Evolutionary conservation across 2,113 vertebrate genomes (phyloP).

Genomic region (Serilophus lunatus): DNA sequence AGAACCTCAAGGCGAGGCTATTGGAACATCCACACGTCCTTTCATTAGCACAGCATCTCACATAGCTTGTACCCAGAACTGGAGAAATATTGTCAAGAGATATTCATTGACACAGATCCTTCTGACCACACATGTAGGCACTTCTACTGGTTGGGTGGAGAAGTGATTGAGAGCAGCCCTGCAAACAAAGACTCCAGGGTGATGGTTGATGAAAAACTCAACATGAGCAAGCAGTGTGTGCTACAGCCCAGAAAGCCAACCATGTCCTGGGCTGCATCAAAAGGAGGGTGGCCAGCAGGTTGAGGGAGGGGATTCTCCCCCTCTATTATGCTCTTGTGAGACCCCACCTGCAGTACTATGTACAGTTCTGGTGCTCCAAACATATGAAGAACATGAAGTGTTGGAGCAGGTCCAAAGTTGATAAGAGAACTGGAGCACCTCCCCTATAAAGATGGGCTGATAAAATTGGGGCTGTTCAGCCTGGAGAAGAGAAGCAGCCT

Average conservation of each 20-base stretch:
- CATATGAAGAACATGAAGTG: neutral
- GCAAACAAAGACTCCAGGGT: neutral
- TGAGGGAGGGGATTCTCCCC: neutral
- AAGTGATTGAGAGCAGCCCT: neutral
- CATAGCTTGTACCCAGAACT: neutral
- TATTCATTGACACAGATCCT: neutral
- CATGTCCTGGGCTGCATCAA: neutral
- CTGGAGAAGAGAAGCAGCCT: neutral
- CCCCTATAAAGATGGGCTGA: neutral
- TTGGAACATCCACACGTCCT: neutral
- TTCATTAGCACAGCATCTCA: neutral
- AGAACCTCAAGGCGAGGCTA: neutral
- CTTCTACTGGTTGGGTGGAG: neutral
- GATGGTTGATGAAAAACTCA: neutral
- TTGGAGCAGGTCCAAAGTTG: neutral
- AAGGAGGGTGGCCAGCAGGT: neutral
- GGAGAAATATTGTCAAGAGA: neutral
- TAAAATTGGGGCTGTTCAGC: neutral
- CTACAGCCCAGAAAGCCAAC: neutral
- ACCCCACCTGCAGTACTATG: neutral
- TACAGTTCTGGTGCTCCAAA: neutral
- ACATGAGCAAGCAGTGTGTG: rapidly evolving
- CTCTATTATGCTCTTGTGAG: neutral
- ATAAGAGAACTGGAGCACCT: neutral
- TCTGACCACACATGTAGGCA: neutral